Evolutionary conservation across 2,113 vertebrate species (phyloP).

Genomic region (Ascaphus truei): DNA sequence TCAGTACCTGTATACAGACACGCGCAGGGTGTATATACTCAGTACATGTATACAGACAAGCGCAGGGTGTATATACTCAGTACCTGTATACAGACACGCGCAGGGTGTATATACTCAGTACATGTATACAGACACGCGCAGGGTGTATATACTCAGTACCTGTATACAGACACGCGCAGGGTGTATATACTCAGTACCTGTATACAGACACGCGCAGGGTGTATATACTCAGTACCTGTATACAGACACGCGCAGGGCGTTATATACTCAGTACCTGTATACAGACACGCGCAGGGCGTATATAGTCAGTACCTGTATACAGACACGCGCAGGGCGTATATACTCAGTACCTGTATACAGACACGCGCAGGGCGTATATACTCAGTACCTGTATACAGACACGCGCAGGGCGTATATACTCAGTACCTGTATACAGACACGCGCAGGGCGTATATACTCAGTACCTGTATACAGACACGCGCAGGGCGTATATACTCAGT

Average conservation of each 20-base stretch:
- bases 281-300: constrained; percentile 43
- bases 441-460: neutral
- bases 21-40: too few relatives aligned
- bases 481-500: neutral
- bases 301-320: neutral
- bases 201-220: constrained; percentile 53
- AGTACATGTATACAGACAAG: constrained; percentile 77
- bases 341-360: constrained; percentile 75
- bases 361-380: constrained; percentile 33
- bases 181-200: constrained; percentile 70
- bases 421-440: constrained; percentile 77
- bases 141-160: neutral
- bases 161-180: neutral
- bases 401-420: too few relatives aligned
- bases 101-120: constrained; percentile 42
- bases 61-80: neutral
- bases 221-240: neutral
- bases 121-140: constrained; percentile 72
- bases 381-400: neutral
- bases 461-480: neutral
- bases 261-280: constrained; percentile 76
- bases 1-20: neutral
- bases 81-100: neutral
- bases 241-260: neutral
- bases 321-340: neutral